Evolutionary conservation across 2,797 vertebrate species (phyloP), one percentile per base, ranked within the genome.

Genomic region (Apogon hyalosoma): DNA sequence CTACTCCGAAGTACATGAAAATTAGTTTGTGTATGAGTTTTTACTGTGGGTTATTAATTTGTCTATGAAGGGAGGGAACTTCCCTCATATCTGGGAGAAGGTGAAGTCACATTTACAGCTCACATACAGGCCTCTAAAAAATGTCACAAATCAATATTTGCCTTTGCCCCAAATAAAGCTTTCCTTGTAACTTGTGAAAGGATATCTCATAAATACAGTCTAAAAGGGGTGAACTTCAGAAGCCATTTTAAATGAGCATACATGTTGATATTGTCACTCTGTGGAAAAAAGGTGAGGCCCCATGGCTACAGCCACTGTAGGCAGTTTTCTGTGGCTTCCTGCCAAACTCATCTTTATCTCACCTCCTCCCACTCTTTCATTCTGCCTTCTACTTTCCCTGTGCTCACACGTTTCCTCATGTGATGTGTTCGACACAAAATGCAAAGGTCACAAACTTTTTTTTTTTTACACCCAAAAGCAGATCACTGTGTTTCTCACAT

Each of bases 261-360:
- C 13, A 7, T 51, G 67, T 16, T 55, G 48, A 63, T 54, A 57
- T 57, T 65, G 55, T 63, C 49, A 15, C 18, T 54, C 19, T 47
- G 40, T 55, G 18, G n/a, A 57, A 18, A 33, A 66, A 79, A 83
- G 45, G 55, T 77, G 6, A 18, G 5, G 19, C 45, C 50, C 15
- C 0, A 24, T 14, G 45, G 12, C 47, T 59, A 24, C 5, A 0
- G 3, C 6, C n/a, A 57, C 40, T 45, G 46, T 3, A 4, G 2
- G 6, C 1, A 0, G 16, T 51, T 78, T 69, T 41, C 52, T 1
- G 1, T 69, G 68, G 70, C 80, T 77, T 86, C 63, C 75, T 77
- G 82, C 63, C 71, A 77, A 71, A 72, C 15, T 52, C 36, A 7
- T 61, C 45, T 73, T 57, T 65, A 73, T 70, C 59, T 83, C 46